These are phyloP conservation scores for Drosophila rubida DNA, from an alignment of 2,888 invertebrate genomes.

Conservation along the genomic window DNA sequence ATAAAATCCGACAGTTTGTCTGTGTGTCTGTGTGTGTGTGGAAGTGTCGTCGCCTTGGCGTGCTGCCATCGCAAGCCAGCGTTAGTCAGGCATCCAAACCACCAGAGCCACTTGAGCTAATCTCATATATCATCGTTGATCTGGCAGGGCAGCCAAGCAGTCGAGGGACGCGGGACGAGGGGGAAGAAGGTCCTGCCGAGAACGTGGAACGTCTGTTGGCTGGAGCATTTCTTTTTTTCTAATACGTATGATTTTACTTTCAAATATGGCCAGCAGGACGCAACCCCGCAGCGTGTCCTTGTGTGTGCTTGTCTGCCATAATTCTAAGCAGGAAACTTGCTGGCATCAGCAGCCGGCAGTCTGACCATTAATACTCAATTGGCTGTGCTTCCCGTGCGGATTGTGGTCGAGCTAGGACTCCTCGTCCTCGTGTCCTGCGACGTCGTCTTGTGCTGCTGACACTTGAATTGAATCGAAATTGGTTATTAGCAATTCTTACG, in stretches of 20 bases:
- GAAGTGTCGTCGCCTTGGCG: conserved; percentile 73
- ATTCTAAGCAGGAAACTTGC: conserved; percentile 74
- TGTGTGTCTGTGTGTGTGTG: conserved; percentile 14
- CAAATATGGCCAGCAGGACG: conserved; percentile 55
- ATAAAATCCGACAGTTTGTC: conserved; percentile 75
- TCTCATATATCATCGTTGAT: conserved; percentile 78
- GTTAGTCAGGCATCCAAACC: not conserved
- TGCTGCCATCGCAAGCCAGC: conserved; percentile 61
- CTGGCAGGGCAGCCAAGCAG: conserved; percentile 43
- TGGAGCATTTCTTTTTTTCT: conserved; percentile 52
- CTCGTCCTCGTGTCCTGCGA: not conserved
- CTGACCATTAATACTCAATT: conserved; percentile 81
- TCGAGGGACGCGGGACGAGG: conserved; percentile 7
- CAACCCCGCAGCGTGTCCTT: not conserved
- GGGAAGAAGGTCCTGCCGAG: not conserved
- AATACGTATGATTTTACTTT: conserved; percentile 79
- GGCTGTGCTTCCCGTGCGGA: conserved; percentile 81
- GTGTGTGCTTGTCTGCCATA: conserved; percentile 55
- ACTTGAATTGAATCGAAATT: conserved; percentile 81
- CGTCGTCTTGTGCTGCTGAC: conserved; percentile 75
- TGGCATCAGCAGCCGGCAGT: conserved; percentile 71
- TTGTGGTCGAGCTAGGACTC: conserved; percentile 56
- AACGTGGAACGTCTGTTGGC: conserved; percentile 36
- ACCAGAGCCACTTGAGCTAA: conserved; percentile 72
- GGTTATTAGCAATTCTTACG: conserved; percentile 79